Conservation (phyloP, 2,797 vertebrate species). For the Channa striata region DNA sequence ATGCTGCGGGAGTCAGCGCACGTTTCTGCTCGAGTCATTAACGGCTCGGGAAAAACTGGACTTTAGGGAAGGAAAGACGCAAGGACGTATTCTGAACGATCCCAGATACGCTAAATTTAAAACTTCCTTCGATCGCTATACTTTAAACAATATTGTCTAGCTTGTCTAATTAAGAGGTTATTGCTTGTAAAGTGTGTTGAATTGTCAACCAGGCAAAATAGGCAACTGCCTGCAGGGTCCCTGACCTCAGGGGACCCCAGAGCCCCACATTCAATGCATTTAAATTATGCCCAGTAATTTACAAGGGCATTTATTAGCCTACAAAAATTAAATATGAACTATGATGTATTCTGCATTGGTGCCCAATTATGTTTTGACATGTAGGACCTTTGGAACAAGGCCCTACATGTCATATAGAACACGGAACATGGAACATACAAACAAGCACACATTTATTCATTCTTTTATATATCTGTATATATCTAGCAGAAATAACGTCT, state of each 20-base stretch:
- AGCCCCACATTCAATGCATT: background rate
- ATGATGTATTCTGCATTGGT: no score
- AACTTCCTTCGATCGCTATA: background rate
- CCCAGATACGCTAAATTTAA: background rate
- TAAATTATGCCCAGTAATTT: background rate
- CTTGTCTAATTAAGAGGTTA: background rate
- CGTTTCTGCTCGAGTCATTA: slow-evolving; percentile 11
- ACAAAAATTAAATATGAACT: no score
- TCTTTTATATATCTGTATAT: no score
- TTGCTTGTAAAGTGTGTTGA: background rate
- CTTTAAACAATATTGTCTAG: no score
- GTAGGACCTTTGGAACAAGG: no score
- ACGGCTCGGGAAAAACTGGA: background rate
- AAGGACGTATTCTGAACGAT: background rate
- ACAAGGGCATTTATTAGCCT: no score
- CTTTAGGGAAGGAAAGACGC: background rate
- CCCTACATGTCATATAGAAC: no score
- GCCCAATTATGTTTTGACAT: no score
- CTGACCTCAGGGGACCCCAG: background rate
- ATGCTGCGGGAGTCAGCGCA: slow-evolving; percentile 65
- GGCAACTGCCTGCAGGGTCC: background rate
- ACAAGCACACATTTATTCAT: no score
- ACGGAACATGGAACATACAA: no score
- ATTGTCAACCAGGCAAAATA: background rate
- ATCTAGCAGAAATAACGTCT: no score